phyloP scores from a whole-genome alignment of 2,888 invertebrate species.

The Lithosia quadra region DNA sequence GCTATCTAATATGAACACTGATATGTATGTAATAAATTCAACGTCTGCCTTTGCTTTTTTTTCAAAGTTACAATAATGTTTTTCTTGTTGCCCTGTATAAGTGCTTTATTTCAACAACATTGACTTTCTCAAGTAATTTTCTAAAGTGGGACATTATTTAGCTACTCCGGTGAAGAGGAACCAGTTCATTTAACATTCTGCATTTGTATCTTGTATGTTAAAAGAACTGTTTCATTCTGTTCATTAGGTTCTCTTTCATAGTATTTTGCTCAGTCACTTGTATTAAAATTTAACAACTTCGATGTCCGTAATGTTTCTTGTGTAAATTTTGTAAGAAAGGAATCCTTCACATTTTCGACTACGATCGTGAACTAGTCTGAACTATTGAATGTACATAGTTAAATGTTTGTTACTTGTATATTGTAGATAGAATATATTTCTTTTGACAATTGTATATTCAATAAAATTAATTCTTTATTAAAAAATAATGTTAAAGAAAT shows the following conservation, averaged over 20 bases:
- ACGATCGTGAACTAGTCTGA: constrained; percentile 85
- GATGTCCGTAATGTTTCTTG: constrained; percentile 68
- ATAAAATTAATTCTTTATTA: constrained; percentile 76
- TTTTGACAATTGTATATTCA: constrained; percentile 83
- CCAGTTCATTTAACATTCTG: constrained; percentile 12
- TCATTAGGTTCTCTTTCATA: constrained; percentile 8
- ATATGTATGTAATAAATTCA: constrained; percentile 29
- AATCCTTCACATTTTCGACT: constrained; percentile 73
- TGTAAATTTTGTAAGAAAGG: constrained; percentile 81
- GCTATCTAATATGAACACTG: constrained; percentile 36
- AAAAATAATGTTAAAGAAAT: constrained; percentile 74
- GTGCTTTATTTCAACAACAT: constrained; percentile 17
- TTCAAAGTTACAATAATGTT: constrained; percentile 9
- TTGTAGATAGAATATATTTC: constrained; percentile 86
- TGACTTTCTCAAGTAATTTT: constrained; percentile 22
- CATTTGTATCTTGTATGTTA: constrained; percentile 14
- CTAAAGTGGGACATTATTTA: constrained; percentile 18
- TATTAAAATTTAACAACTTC: constrained; percentile 54
- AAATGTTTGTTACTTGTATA: constrained; percentile 87
- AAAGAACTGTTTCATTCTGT: constrained; percentile 12
- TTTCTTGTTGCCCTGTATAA: constrained; percentile 11
- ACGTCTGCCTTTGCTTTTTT: constrained; percentile 25
- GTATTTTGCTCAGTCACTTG: constrained; percentile 46
- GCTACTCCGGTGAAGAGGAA: constrained; percentile 15
- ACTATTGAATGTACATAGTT: constrained; percentile 85